A percentile compares a stretch with the other conserved stretches of the same genome.
Conservation (phyloP, 1,140 invertebrate species). For the Neodiprion virginianus region DNA sequence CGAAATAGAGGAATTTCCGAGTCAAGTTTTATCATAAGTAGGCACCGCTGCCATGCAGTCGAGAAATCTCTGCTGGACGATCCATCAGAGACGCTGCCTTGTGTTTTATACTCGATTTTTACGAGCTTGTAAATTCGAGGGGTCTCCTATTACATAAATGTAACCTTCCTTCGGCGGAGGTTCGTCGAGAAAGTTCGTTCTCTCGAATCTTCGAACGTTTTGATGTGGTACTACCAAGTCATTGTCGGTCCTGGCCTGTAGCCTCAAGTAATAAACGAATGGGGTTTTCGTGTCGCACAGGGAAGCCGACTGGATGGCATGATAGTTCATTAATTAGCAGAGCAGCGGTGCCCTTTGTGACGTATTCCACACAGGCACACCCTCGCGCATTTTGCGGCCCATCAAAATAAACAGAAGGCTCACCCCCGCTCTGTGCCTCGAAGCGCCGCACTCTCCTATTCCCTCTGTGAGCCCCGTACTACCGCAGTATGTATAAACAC, state of each 20-base stretch:
- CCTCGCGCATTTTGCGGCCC: constrained; percentile 15
- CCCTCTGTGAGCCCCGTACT: neutral
- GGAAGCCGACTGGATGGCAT: constrained; percentile 13
- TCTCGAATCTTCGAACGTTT: constrained; percentile 1
- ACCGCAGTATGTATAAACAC: neutral
- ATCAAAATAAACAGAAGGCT: constrained; percentile 26
- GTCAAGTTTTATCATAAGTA: no score
- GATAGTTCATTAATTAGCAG: constrained; percentile 34
- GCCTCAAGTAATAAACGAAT: constrained; percentile 32
- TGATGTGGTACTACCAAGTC: neutral
- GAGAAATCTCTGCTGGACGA: neutral
- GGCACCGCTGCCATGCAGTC: no score
- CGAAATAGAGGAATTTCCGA: no score
- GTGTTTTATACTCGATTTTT: neutral
- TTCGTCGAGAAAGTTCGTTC: neutral
- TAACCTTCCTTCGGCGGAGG: neutral
- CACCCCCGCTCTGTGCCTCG: constrained; percentile 22
- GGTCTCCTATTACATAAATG: neutral
- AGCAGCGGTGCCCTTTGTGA: constrained; percentile 25
- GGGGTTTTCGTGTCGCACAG: constrained; percentile 32
- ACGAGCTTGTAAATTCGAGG: neutral
- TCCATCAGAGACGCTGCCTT: neutral
- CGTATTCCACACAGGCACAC: constrained; percentile 4
- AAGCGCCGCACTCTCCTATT: neutral
- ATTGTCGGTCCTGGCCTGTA: neutral